Evolutionary conservation across 2,113 vertebrate genomes (phyloP).

Genomic region (Petroica traversi): DNA sequence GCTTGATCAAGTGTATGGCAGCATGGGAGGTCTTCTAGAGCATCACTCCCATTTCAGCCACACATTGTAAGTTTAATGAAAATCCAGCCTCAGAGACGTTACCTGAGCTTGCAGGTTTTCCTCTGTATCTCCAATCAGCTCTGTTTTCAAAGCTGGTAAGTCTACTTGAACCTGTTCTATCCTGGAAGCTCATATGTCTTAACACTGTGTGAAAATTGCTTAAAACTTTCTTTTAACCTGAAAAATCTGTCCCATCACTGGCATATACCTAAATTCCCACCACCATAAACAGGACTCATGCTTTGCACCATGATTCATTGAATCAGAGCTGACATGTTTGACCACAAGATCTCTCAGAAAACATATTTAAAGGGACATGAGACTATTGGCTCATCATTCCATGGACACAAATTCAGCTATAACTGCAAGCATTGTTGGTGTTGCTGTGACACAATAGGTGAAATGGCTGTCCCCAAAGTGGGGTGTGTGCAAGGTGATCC

Average conservation of each 20-base stretch:
- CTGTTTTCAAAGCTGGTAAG: not conserved
- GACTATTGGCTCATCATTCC: not conserved
- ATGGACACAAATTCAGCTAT: not conserved
- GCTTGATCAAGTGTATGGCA: not conserved
- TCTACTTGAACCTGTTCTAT: not conserved
- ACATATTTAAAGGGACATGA: not conserved
- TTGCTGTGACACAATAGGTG: not conserved
- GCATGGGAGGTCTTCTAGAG: not conserved
- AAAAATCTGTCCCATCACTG: not conserved
- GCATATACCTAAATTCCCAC: not conserved
- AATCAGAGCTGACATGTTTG: not conserved
- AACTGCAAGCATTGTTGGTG: not conserved
- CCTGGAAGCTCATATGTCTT: not conserved
- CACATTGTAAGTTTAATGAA: not conserved
- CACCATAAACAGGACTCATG: rapidly evolving
- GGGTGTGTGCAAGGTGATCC: not conserved
- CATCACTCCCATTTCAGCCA: not conserved
- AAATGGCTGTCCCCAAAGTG: rapidly evolving
- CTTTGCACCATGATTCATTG: not conserved
- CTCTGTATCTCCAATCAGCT: not conserved
- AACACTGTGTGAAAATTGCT: not conserved
- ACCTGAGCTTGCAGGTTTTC: not conserved
- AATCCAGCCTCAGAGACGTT: not conserved
- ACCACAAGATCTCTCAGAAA: not conserved
- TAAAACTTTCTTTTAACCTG: not conserved